A percentile compares a stretch with the other conserved stretches of the same genome.
phyloP scores from a whole-genome alignment of 2,113 vertebrate species.

The Paradoxurus hermaphroditus region DNA sequence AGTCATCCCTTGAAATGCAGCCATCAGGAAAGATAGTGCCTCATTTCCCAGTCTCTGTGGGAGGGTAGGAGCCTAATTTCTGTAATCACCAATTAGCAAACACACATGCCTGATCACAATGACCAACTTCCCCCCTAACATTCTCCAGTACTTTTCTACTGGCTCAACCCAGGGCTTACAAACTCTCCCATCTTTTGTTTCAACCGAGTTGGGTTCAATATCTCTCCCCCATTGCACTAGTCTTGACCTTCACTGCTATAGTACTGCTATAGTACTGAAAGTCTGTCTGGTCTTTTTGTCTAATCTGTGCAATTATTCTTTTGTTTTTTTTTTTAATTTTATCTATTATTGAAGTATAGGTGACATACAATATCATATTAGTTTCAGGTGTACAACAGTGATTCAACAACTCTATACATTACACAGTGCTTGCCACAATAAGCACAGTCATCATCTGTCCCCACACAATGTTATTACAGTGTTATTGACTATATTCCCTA shows the following conservation, averaged over 20 bases:
- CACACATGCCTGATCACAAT: neutral
- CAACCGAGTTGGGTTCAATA: neutral
- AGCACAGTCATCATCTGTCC: neutral
- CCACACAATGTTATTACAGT: neutral
- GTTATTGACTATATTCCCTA: neutral
- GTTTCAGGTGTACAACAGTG: neutral
- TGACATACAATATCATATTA: neutral
- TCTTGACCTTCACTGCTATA: neutral
- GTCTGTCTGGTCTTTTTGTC: neutral
- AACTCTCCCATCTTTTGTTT: neutral
- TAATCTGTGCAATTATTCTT: neutral
- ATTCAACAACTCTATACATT: neutral
- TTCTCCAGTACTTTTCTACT: slow-evolving; percentile 42
- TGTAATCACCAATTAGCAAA: slow-evolving; percentile 26
- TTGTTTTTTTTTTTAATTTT: neutral
- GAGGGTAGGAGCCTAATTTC: neutral
- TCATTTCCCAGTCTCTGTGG: neutral
- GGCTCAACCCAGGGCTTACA: neutral
- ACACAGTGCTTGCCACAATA: neutral
- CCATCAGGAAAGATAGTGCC: neutral
- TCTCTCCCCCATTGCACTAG: neutral
- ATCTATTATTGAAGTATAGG: neutral
- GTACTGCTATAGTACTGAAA: neutral
- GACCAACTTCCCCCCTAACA: neutral
- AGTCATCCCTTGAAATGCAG: slow-evolving; percentile 26